Percentiles rank a stretch among this genome's conserved stretches.
Conservation (phyloP, 2,113 vertebrate genomes). For the Larimichthys polyactis region DNA sequence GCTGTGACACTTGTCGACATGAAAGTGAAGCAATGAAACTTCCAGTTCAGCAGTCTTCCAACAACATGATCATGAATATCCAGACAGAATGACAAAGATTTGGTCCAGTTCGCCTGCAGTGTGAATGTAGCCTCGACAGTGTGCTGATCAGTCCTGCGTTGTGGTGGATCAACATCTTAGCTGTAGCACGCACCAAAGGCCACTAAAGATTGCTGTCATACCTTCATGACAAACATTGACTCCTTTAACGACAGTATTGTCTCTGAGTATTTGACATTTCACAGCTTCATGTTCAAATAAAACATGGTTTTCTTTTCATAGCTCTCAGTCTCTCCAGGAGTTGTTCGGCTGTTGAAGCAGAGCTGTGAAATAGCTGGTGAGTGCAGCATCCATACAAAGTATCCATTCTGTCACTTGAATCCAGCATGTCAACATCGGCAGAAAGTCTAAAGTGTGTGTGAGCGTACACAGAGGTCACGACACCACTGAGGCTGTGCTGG, state of each 20-base stretch:
- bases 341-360: neutral
- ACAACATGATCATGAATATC: neutral
- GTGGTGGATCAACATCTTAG: neutral
- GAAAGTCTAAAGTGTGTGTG: neutral
- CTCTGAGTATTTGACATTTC: neutral
- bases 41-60: neutral
- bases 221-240: neutral
- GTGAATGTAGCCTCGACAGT: neutral
- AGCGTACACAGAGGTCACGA: constrained; percentile 35
- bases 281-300: neutral
- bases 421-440: neutral
- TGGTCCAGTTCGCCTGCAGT: neutral
- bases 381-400: neutral
- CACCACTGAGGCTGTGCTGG: constrained; percentile 25
- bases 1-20: neutral
- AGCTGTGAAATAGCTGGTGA: neutral
- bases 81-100: neutral
- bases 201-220: neutral
- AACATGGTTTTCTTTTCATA: neutral
- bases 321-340: neutral
- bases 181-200: neutral
- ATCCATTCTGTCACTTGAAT: neutral
- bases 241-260: neutral
- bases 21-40: neutral
- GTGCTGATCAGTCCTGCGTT: neutral